A percentile compares a stretch with the other conserved stretches of the same genome.
Conservation (phyloP, 2,888 invertebrate genomes). For the Nineta flava region DNA sequence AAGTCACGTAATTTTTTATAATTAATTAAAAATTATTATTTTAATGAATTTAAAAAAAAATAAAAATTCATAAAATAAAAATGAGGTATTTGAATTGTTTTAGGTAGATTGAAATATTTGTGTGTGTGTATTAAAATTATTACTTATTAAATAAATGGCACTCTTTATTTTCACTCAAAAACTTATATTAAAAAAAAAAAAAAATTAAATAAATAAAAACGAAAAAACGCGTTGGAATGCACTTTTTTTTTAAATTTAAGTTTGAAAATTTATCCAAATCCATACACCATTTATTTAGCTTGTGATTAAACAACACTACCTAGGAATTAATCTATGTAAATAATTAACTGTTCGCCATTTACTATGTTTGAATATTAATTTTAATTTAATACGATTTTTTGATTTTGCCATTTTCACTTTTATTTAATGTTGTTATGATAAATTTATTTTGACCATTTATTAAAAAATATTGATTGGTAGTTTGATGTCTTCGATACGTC, state of each 20-base stretch:
- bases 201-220: too few relatives aligned
- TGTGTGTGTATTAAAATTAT: neutral
- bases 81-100: slow-evolving; percentile 19
- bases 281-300: neutral
- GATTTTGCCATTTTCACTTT: too few relatives aligned
- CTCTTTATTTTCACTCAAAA: too few relatives aligned
- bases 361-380: slow-evolving; percentile 4
- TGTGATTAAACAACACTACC: neutral
- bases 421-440: too few relatives aligned
- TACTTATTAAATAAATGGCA: too few relatives aligned
- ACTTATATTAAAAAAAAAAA: too few relatives aligned
- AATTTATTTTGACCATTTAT: too few relatives aligned
- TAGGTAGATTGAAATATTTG: slow-evolving; percentile 18
- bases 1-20: too few relatives aligned
- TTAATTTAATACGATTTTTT: slow-evolving; percentile 1
- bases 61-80: neutral
- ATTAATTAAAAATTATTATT: neutral
- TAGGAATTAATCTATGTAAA: neutral
- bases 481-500: too few relatives aligned
- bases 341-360: slow-evolving; percentile 6
- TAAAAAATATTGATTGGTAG: too few relatives aligned
- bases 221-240: neutral
- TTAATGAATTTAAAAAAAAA: neutral
- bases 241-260: neutral
- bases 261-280: neutral